Evolutionary conservation across 1,140 invertebrate species (phyloP), one percentile per base, ranked within the genome.

Genomic region (Thalassaphorura encarpata): DNA sequence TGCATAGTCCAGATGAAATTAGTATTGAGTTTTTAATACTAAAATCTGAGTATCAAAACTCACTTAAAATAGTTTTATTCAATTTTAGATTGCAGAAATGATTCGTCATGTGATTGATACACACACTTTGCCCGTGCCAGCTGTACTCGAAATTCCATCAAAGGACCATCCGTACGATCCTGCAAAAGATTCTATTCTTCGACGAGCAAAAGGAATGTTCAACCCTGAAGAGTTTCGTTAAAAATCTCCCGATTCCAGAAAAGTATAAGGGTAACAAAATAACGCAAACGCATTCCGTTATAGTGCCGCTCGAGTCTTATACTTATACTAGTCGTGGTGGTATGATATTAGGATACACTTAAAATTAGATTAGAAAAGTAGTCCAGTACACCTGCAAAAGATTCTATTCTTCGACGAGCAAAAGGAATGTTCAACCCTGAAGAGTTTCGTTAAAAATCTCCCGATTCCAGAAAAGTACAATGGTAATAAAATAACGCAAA

Each of bases 141-240:
- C 97, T 15, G 88, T 99, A 5, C 76, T 99, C 47, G 97, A 99
- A 79, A 99, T 99, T 67, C 97, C 97, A 23, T 97, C 93, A 19
- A 99, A 99, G 73, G 96, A 99, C 74, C 89, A 95, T 74, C 97
- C 97, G 0, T 99, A 99, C 74, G 96, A 99, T 76, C 89, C 97
- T 31, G 85, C 83, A 66, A 99, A 99, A 75, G 96, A 98, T 75
- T 97, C 93, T 0, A 97, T 98, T 68, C 75, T 98, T 50, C 80
- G 92, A 70, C 79, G 95, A 67, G 94, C 94, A 50, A 95, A 50
- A 23, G 75, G 74, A 29, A 75, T 75, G 73, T 75, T 75, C 61
- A 69, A 68, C 24, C 69, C 71, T 61, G 73, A 75, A 60, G 74
- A 75, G 42, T 57, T 66, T 27, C 63, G 63, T 43, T 64, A 55